A percentile compares a stretch with the other conserved stretches of the same genome.
phyloP scores from a whole-genome alignment of 1,140 invertebrate species.

The Patella vulgata region DNA sequence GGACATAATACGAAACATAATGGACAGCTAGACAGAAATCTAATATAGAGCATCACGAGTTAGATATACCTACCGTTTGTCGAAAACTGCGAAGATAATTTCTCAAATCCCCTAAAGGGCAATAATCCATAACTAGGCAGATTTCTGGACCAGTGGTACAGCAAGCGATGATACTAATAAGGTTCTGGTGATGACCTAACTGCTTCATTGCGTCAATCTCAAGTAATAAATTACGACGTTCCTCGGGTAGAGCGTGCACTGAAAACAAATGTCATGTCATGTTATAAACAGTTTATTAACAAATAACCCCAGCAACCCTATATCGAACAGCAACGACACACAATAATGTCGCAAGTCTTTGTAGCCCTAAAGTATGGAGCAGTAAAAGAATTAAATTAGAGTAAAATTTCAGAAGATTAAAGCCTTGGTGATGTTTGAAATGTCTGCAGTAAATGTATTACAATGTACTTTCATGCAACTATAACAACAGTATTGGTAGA shows the following conservation, averaged over 20 bases:
- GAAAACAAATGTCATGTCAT: constrained; percentile 3
- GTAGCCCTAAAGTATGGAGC: not conserved
- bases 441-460: not conserved
- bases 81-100: constrained; percentile 84
- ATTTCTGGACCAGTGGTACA: constrained; percentile 39
- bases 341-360: not conserved
- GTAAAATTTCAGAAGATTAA: not conserved
- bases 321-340: not conserved
- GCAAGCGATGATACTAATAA: constrained; percentile 62
- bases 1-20: no score
- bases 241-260: constrained; percentile 52
- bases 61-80: constrained; percentile 63
- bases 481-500: no score
- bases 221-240: constrained; percentile 48
- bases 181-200: constrained; percentile 53
- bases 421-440: not conserved
- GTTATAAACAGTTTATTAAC: not conserved
- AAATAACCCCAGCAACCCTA: not conserved
- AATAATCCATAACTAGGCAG: constrained; percentile 89
- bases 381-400: not conserved
- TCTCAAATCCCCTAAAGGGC: constrained; percentile 88
- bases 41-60: no score
- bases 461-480: no score
- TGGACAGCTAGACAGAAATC: no score
- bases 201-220: constrained; percentile 62